Evolutionary conservation across 2,888 invertebrate genomes (phyloP).

Genomic region (Drosophila atroscutellata): DNA sequence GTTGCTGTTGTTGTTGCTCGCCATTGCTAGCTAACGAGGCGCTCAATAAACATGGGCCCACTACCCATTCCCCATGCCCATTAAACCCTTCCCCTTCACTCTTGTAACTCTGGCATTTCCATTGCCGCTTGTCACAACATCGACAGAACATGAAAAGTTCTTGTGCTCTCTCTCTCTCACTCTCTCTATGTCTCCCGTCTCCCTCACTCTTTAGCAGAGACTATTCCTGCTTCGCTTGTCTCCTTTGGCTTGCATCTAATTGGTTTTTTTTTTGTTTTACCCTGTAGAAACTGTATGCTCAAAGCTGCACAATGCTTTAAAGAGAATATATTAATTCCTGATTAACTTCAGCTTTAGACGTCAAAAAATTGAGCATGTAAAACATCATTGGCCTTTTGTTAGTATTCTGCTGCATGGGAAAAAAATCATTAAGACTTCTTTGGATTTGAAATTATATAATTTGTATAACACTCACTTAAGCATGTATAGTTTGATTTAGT

Average conservation of each 20-base stretch:
- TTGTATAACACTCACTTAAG: background rate
- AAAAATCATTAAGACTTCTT: background rate
- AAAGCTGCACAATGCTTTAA: background rate
- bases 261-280: conserved; percentile 57
- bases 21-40: conserved; percentile 63
- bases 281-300: background rate
- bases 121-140: conserved; percentile 67
- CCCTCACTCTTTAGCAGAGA: background rate
- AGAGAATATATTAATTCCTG: conserved; percentile 1
- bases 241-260: conserved; percentile 60
- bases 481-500: no score
- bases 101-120: conserved; percentile 10
- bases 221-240: conserved; percentile 29
- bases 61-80: background rate
- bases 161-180: background rate
- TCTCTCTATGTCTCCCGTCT: background rate
- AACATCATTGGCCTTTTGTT: background rate
- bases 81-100: background rate
- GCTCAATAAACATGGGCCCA: conserved; percentile 57
- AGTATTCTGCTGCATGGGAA: background rate
- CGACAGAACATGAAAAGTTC: conserved; percentile 70
- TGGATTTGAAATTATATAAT: background rate
- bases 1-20: conserved; percentile 26
- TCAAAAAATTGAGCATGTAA: background rate
- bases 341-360: background rate